Conservation (phyloP, 2,888 invertebrate species). For the Cremastobaeus sp. region DNA sequence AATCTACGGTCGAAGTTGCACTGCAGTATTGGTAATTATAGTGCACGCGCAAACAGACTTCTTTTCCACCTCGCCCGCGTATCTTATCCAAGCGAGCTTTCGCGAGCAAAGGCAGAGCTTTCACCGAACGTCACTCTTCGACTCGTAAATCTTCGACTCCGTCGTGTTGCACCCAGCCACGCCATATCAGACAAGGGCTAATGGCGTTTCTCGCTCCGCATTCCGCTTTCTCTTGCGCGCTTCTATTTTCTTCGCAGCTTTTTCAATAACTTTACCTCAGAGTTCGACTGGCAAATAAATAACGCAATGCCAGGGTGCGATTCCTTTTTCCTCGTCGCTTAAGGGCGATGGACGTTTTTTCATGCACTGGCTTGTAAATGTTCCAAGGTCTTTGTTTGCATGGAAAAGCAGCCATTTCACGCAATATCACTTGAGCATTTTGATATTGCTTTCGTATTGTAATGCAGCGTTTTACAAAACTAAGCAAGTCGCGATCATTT, state of each 20-base stretch:
- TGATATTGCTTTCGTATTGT: conserved; percentile 10
- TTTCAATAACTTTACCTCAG: conserved; percentile 41
- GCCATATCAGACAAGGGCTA: conserved; percentile 53
- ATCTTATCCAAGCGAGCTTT: conserved; percentile 49
- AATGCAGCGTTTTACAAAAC: conserved; percentile 6
- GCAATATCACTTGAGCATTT: conserved; percentile 40
- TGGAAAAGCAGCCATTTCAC: conserved; percentile 36
- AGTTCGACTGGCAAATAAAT: conserved; percentile 55
- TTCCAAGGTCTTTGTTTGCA: conserved; percentile 36
- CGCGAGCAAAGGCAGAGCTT: conserved; percentile 55
- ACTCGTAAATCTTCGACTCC: conserved; percentile 54
- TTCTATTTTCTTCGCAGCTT: conserved; percentile 39
- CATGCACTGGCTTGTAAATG: conserved; percentile 31
- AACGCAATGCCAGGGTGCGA: conserved; percentile 37
- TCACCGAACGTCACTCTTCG: conserved; percentile 56
- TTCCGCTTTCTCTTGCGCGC: conserved; percentile 3
- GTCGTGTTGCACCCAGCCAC: conserved; percentile 45
- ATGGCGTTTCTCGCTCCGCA: conserved; percentile 46
- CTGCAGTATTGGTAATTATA: conserved; percentile 52
- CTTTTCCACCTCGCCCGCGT: conserved; percentile 41
- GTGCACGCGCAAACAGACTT: conserved; percentile 40
- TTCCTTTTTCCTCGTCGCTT: conserved; percentile 20
- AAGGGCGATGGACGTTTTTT: conserved; percentile 25
- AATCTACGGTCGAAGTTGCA: conserved; percentile 13
- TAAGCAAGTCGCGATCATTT: conserved; percentile 13